Evolutionary conservation across 37 sponge, comb jelly and placozoan species (phyloP), one percentile per base, ranked within the genome.

Genomic region (Eunapius fragilis): DNA sequence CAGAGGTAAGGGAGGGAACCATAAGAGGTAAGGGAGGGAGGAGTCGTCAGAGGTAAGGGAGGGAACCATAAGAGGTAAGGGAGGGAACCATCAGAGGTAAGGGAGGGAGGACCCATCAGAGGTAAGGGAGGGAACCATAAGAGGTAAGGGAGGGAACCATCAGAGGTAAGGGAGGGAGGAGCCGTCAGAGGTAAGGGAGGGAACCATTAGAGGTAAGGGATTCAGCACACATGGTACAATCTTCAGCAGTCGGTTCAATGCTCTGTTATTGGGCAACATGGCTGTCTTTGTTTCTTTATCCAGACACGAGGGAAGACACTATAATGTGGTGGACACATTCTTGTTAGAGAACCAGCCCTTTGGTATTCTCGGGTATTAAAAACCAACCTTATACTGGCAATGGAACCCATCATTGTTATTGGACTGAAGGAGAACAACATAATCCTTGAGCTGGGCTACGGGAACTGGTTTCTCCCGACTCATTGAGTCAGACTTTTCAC

Each of bases 221-320:
- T 31, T 31, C 41, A n/a, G 35, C 89, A 76, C 71, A 84, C 89
- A 89, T 48, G 84, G 45, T 49, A 75, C 25, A 31, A 89, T 89
- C 68, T 89, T 83, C 24, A 19, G 77, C 69, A 89, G 84, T 38
- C 89, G 79, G 36, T 89, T 89, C 25, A 36, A 36, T 26, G 19
- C 22, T 69, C 49, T 89, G 45, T 89, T 89, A 37, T 47, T 35
- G 12, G 67, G 49, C 19, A 25, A 33, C 58, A 19, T 69, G 7
- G 78, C 89, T 45, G 83, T 33, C 2, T 30, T 70, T 5, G 27
- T 3, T 58, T 30, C 12, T 77, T 28, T 75, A 5, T 47, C 84
- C 5, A 10, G 23, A 35, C 70, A 24, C 47, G 68, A 31, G 6
- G 36, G 32, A 0, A 76, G 76, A 23, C 36, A 31, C 76, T 76